Base-by-base conservation (phyloP, 1,140 invertebrate species). In the Phocides pigmalion region DNA sequence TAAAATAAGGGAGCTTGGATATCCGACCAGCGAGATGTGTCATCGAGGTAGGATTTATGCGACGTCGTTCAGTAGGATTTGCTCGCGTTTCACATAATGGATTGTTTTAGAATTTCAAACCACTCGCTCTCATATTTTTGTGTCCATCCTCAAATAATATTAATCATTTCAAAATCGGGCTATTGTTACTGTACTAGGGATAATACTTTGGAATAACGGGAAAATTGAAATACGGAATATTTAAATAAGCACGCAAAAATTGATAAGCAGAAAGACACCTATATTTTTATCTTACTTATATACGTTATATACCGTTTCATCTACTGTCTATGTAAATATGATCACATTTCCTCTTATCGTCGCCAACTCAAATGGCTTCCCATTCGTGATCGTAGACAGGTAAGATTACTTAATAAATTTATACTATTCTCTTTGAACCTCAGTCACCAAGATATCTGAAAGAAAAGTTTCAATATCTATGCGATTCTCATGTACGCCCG, bases 61-160 rank as follows among this genome's bases (percentile, higher is more conserved):
- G 37, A 53, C n/a, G 53, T 44, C 53, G 53, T 58, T 58, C 39
- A 32, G 39, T 28, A 14, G 53, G 53, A 58, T 58, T 58, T 58
- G 20, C 46, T 49, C 46, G 22, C 17, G 39, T 58, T 58, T 44
- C 53, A 44, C 14, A 44, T 58, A 58, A 44, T 58, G 53, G 37
- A 58, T 58, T 58, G 54, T 44, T 58, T 58, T 58, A 58, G 54
- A 58, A 58, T 58, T 58, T 44, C 39, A 58, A 58, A 19, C 20
- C 22, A 32, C 25, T 58, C 22, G 20, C 54, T 44, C 54, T 15
- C 50, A 53, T 53, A 53, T 53, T 53, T 53, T 53, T 53, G 50
- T 51, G 12, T 51, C 50, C 50, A n/a, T 39, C 35, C 11, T 11
- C 50, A 37, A 39, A 28, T 39, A 19, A 53, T 53, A 53, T 53